Conservation (phyloP, 2,797 vertebrate genomes). For the Picus viridis region DNA sequence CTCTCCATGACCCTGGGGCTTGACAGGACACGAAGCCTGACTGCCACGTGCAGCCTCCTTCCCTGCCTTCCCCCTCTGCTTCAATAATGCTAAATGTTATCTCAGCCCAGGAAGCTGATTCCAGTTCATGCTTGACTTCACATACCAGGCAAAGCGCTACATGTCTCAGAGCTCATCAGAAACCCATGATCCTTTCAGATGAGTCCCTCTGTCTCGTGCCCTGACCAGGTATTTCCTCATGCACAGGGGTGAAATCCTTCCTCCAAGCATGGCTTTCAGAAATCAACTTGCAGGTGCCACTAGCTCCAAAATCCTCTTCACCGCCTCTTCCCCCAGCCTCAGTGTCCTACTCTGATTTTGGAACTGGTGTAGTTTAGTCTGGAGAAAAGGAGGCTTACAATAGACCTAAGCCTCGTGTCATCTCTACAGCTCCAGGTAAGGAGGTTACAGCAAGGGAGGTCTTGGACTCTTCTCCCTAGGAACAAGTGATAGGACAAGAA, state of each 20-base stretch:
- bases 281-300: not conserved
- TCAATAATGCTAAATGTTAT: not conserved
- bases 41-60: accelerated
- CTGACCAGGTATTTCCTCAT: not conserved
- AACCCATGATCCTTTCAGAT: not conserved
- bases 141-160: not conserved
- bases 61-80: accelerated
- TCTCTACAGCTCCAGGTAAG: too few species aligned
- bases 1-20: not conserved
- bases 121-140: not conserved
- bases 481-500: too few species aligned
- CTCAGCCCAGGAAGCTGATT: not conserved
- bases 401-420: too few species aligned
- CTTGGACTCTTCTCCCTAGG: too few species aligned
- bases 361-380: too few species aligned
- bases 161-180: not conserved
- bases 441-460: too few species aligned
- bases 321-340: not conserved
- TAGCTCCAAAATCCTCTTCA: not conserved
- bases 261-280: not conserved
- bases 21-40: not conserved
- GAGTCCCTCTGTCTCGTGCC: accelerated
- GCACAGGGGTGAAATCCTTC: not conserved
- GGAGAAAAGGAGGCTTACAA: too few species aligned
- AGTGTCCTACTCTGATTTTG: not conserved